Base-by-base conservation (phyloP, 2,888 invertebrate species). In the Branchellion lobata region DNA sequence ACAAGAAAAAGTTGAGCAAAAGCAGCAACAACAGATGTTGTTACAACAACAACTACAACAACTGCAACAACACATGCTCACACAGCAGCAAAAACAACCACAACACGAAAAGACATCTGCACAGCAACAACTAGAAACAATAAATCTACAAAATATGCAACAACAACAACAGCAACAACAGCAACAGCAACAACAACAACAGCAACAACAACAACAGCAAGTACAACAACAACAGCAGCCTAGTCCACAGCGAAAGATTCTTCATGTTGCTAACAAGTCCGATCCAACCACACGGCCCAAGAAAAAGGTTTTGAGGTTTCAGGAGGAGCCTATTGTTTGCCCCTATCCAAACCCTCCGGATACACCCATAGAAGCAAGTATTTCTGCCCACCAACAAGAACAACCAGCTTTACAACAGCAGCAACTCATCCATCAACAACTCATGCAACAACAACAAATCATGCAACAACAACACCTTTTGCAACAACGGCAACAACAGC, bases 91-190 rank as follows among this genome's bases (percentile, higher is more conserved):
- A 34, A 5, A 69, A 18, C 3, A 69, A 33, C 27, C 3, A 34
- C 29, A 24, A 21, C 69, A 24, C 3, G 3, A n/a, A 8, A n/a
- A 65, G n/a, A n/a, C n/a, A n/a, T n/a, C n/a, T n/a, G n/a, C n/a
- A n/a, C 11, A 65, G 29, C 11, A 69, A 33, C 34, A 69, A 69
- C 18, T 33, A 27, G 27, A 69, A 34, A n/a, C n/a, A n/a, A n/a
- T n/a, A n/a, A n/a, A n/a, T n/a, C 29, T 27, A 27, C 29, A 69
- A 69, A 3, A 69, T 27, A 5, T 27, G 21, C 8, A 65, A 65
- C 65, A 65, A 21, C 65, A 65, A 65, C 65, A 65, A 65, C 65
- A 11, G 21, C 29, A n/a, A 27, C n/a, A 65, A 29, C 29, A 65
- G 21, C 65, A 65, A 29, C n/a, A 11, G 29, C 29, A 29, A 27